Conservation (phyloP, 2,113 vertebrate genomes). For the Hystrix brachyura region DNA sequence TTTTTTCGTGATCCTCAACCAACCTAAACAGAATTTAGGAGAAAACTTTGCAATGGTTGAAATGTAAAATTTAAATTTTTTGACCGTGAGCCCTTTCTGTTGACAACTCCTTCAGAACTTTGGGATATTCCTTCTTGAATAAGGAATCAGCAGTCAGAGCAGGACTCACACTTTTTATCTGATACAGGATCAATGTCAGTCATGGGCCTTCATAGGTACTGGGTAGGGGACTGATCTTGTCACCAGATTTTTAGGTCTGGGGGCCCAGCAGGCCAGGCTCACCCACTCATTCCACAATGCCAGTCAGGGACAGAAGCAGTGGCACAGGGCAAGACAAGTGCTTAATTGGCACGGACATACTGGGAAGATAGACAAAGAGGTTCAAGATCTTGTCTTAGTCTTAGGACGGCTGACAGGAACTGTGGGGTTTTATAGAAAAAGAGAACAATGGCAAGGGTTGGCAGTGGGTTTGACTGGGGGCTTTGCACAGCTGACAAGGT, state of each 20-base stretch:
- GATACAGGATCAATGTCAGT: neutral
- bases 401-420: neutral
- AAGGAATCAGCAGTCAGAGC: neutral
- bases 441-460: neutral
- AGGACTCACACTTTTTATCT: neutral
- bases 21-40: neutral
- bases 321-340: neutral
- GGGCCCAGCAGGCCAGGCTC: neutral
- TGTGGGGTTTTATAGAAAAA: neutral
- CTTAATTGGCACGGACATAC: neutral
- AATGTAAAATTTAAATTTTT: neutral
- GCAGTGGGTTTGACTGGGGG: neutral
- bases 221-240: neutral
- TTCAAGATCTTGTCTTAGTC: neutral
- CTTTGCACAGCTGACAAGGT: neutral
- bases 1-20: constrained; percentile 36
- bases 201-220: rapidly evolving
- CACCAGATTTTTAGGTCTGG: neutral
- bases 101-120: neutral
- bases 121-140: neutral
- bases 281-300: neutral
- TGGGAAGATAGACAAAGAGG: neutral
- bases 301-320: neutral
- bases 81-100: neutral
- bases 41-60: neutral